A percentile compares a stretch with the other conserved stretches of the same genome.
Conservation (phyloP, 2,888 invertebrate species). For the Baccha elongata region DNA sequence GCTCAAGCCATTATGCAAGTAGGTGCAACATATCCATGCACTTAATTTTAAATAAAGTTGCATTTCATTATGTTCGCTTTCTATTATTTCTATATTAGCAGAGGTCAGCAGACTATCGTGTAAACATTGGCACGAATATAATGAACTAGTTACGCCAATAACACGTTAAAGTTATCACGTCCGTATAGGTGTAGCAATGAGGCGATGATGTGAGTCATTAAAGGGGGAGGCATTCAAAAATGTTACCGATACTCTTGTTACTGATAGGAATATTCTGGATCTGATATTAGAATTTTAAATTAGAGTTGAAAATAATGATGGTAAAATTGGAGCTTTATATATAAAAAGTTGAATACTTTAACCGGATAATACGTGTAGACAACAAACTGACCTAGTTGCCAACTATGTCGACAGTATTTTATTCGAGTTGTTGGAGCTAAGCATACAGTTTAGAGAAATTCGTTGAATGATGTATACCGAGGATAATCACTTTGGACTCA, state of each 20-base stretch:
- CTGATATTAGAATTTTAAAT: not conserved
- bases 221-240: not conserved
- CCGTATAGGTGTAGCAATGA: not conserved
- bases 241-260: not conserved
- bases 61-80: not conserved
- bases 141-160: slow-evolving; percentile 52
- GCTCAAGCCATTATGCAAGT: no score
- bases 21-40: no score
- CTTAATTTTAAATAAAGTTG: no score
- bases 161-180: slow-evolving; percentile 16
- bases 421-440: not conserved
- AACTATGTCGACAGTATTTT: not conserved
- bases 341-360: not conserved
- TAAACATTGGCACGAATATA: slow-evolving; percentile 55
- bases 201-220: not conserved
- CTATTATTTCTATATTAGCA: not conserved
- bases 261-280: no score
- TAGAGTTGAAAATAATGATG: not conserved
- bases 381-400: slow-evolving; percentile 2
- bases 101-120: slow-evolving; percentile 50
- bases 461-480: not conserved
- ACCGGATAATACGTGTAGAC: not conserved
- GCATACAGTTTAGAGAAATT: not conserved
- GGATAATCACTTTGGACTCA: slow-evolving; percentile 27
- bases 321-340: no score